These are phyloP conservation scores for Lordiphosa fenestrarum DNA, from an alignment of 2,888 invertebrate genomes.

Conservation along the genomic window DNA sequence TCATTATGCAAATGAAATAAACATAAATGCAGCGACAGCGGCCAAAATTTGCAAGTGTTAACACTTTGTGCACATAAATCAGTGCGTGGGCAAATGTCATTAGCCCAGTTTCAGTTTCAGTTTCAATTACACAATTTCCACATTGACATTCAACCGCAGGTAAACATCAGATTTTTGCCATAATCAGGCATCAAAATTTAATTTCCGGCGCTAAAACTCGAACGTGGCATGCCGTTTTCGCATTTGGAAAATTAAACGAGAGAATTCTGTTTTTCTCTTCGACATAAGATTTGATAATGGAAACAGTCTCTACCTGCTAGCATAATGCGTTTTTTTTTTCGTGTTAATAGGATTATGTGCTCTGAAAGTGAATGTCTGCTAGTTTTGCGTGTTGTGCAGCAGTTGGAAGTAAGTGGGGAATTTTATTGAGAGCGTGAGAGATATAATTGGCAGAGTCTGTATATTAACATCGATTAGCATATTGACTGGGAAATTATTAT, in stretches of 20 bases:
- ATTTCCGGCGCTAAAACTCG: constrained; percentile 58
- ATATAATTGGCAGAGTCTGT: constrained; percentile 1
- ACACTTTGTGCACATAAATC: constrained; percentile 61
- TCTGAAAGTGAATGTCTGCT: constrained; percentile 23
- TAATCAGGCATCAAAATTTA: constrained; percentile 61
- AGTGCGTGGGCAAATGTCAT: constrained; percentile 45
- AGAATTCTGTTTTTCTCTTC: neutral
- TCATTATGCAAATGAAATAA: constrained; percentile 2
- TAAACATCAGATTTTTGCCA: constrained; percentile 18
- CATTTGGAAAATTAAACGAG: constrained; percentile 24
- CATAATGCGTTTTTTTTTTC: constrained; percentile 28
- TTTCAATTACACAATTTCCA: constrained; percentile 28
- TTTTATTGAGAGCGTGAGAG: neutral
- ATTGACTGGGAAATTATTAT: neutral
- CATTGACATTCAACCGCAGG: neutral
- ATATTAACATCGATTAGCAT: no score
- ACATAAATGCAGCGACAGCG: constrained; percentile 46
- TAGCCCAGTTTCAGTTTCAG: constrained; percentile 56
- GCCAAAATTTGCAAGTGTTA: constrained; percentile 35
- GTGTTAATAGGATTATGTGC: constrained; percentile 54
- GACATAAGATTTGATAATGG: constrained; percentile 18
- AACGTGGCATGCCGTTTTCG: constrained; percentile 8
- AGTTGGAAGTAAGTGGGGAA: constrained; percentile 9
- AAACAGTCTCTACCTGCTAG: constrained; percentile 28
- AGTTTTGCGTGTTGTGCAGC: constrained; percentile 12